Conservation (phyloP, 2,113 vertebrate genomes). For the Nycticebus coucang region DNA sequence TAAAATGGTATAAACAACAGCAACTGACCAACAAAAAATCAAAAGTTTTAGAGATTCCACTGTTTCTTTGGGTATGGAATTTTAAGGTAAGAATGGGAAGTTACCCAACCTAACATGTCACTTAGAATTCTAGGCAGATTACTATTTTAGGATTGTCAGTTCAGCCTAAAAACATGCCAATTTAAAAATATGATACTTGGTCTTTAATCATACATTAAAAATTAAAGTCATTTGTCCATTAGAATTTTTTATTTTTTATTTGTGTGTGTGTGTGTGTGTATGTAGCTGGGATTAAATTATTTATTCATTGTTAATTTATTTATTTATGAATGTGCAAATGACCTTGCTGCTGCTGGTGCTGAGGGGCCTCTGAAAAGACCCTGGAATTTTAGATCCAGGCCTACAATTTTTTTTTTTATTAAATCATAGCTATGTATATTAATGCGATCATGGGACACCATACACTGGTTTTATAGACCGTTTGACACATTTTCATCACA, state of each 20-base stretch:
- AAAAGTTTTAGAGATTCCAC: not conserved
- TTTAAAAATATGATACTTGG: not conserved
- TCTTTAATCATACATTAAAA: not conserved
- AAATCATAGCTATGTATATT: too few relatives aligned
- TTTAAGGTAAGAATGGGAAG: not conserved
- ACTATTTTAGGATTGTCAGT: not conserved
- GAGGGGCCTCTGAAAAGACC: conserved; percentile 86
- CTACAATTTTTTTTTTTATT: too few relatives aligned
- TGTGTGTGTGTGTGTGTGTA: too few relatives aligned
- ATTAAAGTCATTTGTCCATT: not conserved
- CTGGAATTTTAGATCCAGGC: conserved; percentile 83
- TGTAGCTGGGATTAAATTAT: conserved; percentile 89
- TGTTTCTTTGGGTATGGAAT: not conserved
- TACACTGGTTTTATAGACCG: too few relatives aligned
- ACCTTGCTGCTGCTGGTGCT: conserved; percentile 90
- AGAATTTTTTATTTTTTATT: too few relatives aligned
- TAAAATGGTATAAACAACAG: not conserved
- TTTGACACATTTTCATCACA: too few relatives aligned
- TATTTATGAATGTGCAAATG: conserved; percentile 91
- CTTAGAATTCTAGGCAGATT: not conserved
- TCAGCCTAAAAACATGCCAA: not conserved
- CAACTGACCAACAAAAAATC: not conserved
- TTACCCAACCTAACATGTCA: not conserved
- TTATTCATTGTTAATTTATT: conserved; percentile 94
- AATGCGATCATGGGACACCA: too few relatives aligned